A percentile compares a stretch with the other conserved stretches of the same genome.
Evolutionary conservation across 2,888 invertebrate species (phyloP).

Genomic region (Rosalia funebris): DNA sequence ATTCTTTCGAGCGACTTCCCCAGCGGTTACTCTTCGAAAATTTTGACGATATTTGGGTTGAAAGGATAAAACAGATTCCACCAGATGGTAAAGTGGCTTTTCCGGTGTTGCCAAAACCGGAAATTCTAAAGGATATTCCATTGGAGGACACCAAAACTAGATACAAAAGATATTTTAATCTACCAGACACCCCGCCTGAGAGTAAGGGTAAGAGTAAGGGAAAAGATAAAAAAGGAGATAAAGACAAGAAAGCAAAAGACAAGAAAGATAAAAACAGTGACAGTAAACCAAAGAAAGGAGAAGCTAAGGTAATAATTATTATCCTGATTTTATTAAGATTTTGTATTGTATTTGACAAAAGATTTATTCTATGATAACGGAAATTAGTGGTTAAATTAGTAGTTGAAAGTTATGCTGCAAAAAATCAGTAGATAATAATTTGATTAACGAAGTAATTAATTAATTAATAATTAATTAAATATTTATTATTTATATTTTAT

Average conservation of each 20-base stretch:
- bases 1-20: conserved; percentile 25
- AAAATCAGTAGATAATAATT: too few relatives aligned
- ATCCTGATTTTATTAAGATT: too few relatives aligned
- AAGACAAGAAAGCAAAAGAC: conserved; percentile 4
- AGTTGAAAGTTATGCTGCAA: too few relatives aligned
- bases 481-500: too few relatives aligned
- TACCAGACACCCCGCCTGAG: conserved; percentile 7
- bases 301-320: conserved; percentile 7
- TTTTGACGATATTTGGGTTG: conserved; percentile 41
- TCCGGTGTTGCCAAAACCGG: conserved; percentile 37
- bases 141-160: conserved; percentile 29
- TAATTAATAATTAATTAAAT: too few relatives aligned
- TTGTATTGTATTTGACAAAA: too few relatives aligned
- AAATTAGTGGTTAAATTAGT: too few relatives aligned
- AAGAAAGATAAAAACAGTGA: not conserved
- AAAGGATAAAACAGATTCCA: conserved; percentile 34
- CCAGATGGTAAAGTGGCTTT: conserved; percentile 11
- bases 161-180: conserved; percentile 35
- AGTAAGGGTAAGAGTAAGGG: not conserved
- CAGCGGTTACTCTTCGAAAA: conserved; percentile 43
- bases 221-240: conserved; percentile 3
- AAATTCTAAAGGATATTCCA: conserved; percentile 32
- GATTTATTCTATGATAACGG: too few relatives aligned
- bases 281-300: conserved; percentile 10
- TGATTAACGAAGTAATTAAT: too few relatives aligned